phyloP scores from a whole-genome alignment of 2,797 vertebrate species.

The Sebastiscus albofasciatus region DNA sequence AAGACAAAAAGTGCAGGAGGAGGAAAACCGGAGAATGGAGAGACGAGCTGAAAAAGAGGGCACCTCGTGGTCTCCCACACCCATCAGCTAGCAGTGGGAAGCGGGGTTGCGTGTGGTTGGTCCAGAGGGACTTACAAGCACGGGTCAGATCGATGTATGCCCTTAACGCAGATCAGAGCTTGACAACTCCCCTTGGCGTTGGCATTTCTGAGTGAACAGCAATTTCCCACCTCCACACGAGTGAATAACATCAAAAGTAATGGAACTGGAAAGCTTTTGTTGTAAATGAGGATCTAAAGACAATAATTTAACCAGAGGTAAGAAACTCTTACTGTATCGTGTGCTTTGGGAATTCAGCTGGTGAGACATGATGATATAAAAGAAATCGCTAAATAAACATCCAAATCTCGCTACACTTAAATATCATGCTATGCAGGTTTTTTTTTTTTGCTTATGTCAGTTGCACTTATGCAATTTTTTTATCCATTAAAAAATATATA shows the following conservation, averaged over 20 bases:
- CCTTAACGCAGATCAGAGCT: conserved; percentile 74
- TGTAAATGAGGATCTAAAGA: conserved; percentile 53
- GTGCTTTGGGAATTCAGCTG: background rate
- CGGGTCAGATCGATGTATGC: conserved; percentile 73
- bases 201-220: conserved; percentile 77
- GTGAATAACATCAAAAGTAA: conserved; percentile 68
- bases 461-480: background rate
- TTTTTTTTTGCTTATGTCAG: background rate
- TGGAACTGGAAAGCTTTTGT: conserved; percentile 43
- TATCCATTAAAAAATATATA: background rate
- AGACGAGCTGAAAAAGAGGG: conserved; percentile 55
- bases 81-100: conserved; percentile 66
- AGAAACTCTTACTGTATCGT: background rate
- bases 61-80: conserved; percentile 64
- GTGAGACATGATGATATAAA: background rate
- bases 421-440: background rate
- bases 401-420: background rate
- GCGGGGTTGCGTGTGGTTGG: conserved; percentile 64
- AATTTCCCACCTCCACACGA: conserved; percentile 75
- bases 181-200: conserved; percentile 76
- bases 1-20: conserved; percentile 43
- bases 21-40: conserved; percentile 41
- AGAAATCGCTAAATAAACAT: background rate
- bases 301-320: conserved; percentile 31
- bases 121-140: conserved; percentile 56